Conservation (phyloP, 2,888 invertebrate species). For the Sesia bembeciformis region DNA sequence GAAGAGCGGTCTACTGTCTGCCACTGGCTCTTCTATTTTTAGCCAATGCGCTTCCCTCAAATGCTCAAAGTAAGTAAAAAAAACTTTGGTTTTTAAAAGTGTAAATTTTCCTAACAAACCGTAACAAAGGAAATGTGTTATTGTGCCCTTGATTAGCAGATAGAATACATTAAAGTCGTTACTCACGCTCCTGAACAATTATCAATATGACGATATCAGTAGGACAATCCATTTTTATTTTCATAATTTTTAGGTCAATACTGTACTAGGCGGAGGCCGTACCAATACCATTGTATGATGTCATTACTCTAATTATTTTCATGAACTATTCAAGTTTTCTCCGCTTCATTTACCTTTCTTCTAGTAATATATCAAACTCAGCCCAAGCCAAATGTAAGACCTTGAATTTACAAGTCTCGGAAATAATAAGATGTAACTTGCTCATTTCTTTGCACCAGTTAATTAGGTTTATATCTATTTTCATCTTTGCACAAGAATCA, state of each 20-base stretch:
- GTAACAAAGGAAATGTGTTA: not conserved
- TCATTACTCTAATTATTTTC: too few species aligned
- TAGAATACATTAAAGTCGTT: not conserved
- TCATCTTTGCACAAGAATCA: too few species aligned
- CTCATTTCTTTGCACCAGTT: too few species aligned
- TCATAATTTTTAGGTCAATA: conserved; percentile 9
- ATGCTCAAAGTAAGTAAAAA: conserved; percentile 44
- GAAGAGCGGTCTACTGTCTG: conserved; percentile 17
- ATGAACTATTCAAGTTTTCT: too few species aligned
- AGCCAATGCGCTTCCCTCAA: conserved; percentile 36
- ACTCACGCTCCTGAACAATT: not conserved
- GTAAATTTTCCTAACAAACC: not conserved
- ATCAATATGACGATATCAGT: conserved; percentile 3
- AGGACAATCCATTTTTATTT: not conserved
- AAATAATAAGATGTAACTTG: too few species aligned
- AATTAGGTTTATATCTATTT: too few species aligned
- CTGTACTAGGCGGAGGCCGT: too few species aligned
- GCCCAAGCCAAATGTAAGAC: too few species aligned
- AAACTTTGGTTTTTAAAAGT: conserved; percentile 8
- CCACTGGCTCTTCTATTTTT: conserved; percentile 45
- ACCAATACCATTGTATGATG: too few species aligned
- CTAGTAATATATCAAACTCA: too few species aligned
- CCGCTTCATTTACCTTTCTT: too few species aligned
- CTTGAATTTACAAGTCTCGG: too few species aligned
- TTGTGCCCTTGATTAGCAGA: not conserved